Base-by-base conservation (phyloP, 2,888 invertebrate species). In the Eupelmus urozonus region DNA sequence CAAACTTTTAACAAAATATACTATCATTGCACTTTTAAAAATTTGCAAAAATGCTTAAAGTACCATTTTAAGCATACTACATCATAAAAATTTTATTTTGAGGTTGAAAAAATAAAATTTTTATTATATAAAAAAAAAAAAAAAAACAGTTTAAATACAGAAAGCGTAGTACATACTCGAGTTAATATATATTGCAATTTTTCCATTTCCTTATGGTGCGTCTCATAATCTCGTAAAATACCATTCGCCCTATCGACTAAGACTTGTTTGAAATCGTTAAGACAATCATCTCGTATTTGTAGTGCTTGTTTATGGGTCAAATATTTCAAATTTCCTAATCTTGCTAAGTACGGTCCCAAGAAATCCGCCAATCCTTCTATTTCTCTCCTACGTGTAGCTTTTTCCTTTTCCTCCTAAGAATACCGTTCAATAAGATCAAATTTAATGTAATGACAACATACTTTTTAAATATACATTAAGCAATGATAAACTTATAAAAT, bases 161-260 rank as follows among this genome's bases (percentile, higher is more conserved):
- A n/a, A n/a, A n/a, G n/a, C n/a, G n/a, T n/a, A n/a, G n/a, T n/a
- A n/a, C 62, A 27, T 76, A 88, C 88, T 82, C 86, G 83, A n/a
- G 81, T 90, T 82, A 93, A 92, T 92, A 92, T 92, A 3, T 91
- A 85, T 77, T 94, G 92, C 83, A 92, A 92, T 3, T 88, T 89
- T 79, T 92, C 91, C 77, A 94, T 90, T 80, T 91, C 91, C 0
- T 88, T 77, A 70, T 91, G 91, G 67, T 90, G 88, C 91, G 91
- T 90, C 82, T 95, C 94, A 85, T 94, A 94, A 81, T 93, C 91
- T 27, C 90, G 90, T 82, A 95, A 94, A 27, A 96, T 92, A 45
- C 92, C 88, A 80, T 92, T 93, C 18, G 95, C 93, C 53, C 95
- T 90, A 0, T 91, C 90, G 3, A 94, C 89, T 79, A 94, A 91